A percentile compares a stretch with the other conserved stretches of the same genome.
Conservation (phyloP, 2,888 invertebrate species). For the Didymodactylos carnosus region DNA sequence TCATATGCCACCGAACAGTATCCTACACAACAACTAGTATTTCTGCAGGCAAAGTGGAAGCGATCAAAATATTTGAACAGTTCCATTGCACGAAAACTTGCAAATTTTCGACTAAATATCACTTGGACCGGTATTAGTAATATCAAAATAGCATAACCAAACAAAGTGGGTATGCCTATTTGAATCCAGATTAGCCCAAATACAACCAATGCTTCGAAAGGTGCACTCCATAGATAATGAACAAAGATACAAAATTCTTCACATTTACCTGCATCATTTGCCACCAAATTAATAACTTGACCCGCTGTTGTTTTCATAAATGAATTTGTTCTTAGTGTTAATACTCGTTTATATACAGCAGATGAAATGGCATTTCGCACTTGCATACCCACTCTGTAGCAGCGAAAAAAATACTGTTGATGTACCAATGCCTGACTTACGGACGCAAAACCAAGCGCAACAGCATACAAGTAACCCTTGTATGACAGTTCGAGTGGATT, state of each 20-base stretch:
- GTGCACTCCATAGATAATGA: neutral
- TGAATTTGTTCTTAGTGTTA: too few relatives aligned
- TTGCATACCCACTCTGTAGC: slow-evolving; percentile 52
- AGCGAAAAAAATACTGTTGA: slow-evolving; percentile 69
- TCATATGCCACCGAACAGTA: too few relatives aligned
- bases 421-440: slow-evolving; percentile 41
- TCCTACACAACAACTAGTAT: slow-evolving; percentile 48
- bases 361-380: slow-evolving; percentile 59
- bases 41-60: neutral
- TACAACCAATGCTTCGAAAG: slow-evolving; percentile 3
- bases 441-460: slow-evolving; percentile 26
- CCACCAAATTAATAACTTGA: slow-evolving; percentile 4
- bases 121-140: slow-evolving; percentile 65
- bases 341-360: too few relatives aligned
- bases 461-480: slow-evolving; percentile 49
- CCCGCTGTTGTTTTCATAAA: too few relatives aligned
- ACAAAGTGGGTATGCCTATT: slow-evolving; percentile 41
- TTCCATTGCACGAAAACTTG: slow-evolving; percentile 32
- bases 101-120: slow-evolving; percentile 35
- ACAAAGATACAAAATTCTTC: neutral
- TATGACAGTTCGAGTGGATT: slow-evolving; percentile 33
- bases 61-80: neutral
- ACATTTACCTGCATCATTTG: neutral
- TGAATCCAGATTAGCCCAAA: slow-evolving; percentile 33
- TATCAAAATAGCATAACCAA: slow-evolving; percentile 57